phyloP scores from a whole-genome alignment of 2,888 invertebrate species.

The Pemphredon lugubris region DNA sequence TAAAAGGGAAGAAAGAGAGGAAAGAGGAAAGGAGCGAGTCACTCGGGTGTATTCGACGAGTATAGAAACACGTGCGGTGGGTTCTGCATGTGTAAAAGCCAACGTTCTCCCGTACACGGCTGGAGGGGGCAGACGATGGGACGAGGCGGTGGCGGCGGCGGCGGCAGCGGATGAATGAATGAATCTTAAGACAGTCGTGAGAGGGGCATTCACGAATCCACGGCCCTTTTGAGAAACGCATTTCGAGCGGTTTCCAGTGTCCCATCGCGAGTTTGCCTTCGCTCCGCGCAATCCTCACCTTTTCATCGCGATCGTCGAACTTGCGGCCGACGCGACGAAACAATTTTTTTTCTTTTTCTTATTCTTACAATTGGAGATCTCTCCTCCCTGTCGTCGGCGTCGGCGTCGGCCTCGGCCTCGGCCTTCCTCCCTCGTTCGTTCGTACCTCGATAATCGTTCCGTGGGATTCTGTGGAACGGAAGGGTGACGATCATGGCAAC shows the following conservation, averaged over 20 bases:
- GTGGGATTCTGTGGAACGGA: no score
- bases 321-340: no score
- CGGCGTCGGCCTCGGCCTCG: no score
- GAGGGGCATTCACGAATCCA: constrained; percentile 75
- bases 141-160: no score
- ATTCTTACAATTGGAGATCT: no score
- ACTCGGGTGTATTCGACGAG: constrained; percentile 6
- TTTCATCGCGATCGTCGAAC: neutral
- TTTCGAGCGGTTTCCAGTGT: constrained; percentile 4
- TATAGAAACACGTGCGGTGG: constrained; percentile 10
- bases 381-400: no score
- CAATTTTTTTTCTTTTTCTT: no score
- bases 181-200: constrained; percentile 78
- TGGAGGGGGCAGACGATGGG: constrained; percentile 59
- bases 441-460: no score
- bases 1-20: constrained; percentile 30
- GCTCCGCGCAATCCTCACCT: neutral
- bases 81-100: constrained; percentile 52
- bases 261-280: no score
- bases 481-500: constrained; percentile 38
- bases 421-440: no score
- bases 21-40: constrained; percentile 22
- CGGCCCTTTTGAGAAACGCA: constrained; percentile 45
- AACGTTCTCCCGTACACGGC: constrained; percentile 28
- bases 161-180: constrained; percentile 80